A percentile compares a stretch with the other conserved stretches of the same genome.
phyloP scores from a whole-genome alignment of 2,797 vertebrate genomes.

The Chiropotes sagulatus region DNA sequence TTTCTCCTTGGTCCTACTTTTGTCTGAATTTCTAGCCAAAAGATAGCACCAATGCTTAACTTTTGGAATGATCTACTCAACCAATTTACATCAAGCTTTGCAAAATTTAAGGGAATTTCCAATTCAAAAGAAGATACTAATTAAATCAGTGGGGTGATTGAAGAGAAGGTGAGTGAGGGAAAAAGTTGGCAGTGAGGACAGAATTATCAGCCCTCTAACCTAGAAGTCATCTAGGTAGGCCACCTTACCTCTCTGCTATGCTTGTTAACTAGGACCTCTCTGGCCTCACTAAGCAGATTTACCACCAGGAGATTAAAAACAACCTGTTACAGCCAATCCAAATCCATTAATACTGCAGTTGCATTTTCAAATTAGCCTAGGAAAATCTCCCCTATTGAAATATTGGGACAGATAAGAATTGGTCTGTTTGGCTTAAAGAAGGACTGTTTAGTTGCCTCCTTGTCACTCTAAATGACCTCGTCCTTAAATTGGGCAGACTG shows the following conservation, averaged over 20 bases:
- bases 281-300: background rate
- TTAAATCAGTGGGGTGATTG: background rate
- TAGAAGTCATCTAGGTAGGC: background rate
- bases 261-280: background rate
- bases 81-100: constrained; percentile 6
- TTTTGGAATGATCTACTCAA: constrained; percentile 24
- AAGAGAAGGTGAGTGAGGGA: background rate
- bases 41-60: background rate
- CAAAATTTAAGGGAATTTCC: constrained; percentile 14
- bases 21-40: constrained; percentile 1
- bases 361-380: background rate
- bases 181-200: background rate
- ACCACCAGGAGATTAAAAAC: background rate
- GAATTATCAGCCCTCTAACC: background rate
- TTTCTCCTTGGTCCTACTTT: background rate
- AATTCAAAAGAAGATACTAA: constrained; percentile 21
- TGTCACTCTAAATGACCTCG: background rate
- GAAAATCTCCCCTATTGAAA: background rate
- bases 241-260: background rate
- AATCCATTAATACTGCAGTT: background rate
- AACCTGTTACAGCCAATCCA: background rate
- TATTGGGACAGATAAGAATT: background rate
- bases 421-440: background rate
- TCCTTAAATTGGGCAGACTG: background rate
- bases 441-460: background rate